Evolutionary conservation across 2,113 vertebrate genomes (phyloP).

Genomic region (Amphiprion percula): DNA sequence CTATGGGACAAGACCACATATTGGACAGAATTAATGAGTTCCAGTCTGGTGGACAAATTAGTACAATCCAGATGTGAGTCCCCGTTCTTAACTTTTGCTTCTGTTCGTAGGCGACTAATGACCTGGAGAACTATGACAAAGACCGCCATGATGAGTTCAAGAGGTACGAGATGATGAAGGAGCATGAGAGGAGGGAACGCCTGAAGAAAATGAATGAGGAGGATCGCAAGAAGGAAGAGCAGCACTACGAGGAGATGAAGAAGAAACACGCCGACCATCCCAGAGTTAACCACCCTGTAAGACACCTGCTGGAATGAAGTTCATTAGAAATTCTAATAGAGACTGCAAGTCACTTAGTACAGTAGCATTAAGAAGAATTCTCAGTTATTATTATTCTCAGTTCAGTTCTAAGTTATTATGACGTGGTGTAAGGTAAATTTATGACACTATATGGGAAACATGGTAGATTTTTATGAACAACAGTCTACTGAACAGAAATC

Average conservation of each 20-base stretch:
- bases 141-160: slow-evolving; percentile 94
- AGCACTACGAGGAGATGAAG: slow-evolving; percentile 91
- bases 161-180: slow-evolving; percentile 95
- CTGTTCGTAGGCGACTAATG: slow-evolving; percentile 86
- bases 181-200: slow-evolving; percentile 91
- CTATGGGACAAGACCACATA: too few relatives aligned
- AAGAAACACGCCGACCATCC: slow-evolving; percentile 93
- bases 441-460: too few relatives aligned
- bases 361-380: background rate
- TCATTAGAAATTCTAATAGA: background rate
- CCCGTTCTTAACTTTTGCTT: background rate
- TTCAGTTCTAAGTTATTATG: background rate
- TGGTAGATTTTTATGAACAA: too few relatives aligned
- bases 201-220: slow-evolving; percentile 91
- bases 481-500: too few relatives aligned
- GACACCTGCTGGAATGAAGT: slow-evolving; percentile 25
- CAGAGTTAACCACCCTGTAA: slow-evolving; percentile 96
- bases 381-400: background rate
- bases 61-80: background rate
- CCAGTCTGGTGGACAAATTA: background rate
- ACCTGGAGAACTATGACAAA: slow-evolving; percentile 93
- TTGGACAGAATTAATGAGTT: too few relatives aligned
- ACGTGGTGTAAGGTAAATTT: background rate
- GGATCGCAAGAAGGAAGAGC: slow-evolving; percentile 89
- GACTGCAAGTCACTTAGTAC: background rate